Base-by-base conservation (phyloP, 2,113 vertebrate species). In the Nanger granti region DNA sequence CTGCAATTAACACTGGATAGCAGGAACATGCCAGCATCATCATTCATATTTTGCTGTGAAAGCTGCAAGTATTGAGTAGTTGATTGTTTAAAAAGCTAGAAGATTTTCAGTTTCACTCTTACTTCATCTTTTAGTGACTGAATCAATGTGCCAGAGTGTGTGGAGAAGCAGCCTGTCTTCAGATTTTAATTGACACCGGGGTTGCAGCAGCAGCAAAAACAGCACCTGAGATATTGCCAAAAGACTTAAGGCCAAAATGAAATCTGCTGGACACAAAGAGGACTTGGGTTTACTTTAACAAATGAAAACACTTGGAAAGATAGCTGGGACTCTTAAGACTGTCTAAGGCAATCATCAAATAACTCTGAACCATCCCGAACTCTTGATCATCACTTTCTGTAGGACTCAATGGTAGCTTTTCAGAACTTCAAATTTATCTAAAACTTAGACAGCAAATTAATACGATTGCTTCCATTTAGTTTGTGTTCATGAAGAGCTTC, bases 381-480 rank as follows among this genome's bases (percentile, higher is more conserved):
- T 79, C 34, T 76, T 83, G 24, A 90, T n/a, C 29, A 52, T 44
- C 28, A 90, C 22, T 92, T 76, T 95, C 85, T 91, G 41, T 34
- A 49, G 26, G 90, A 11, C 26, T 91, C 44, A 76, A 5, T 49
- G 24, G 55, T 66, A 82, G 31, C 15, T 88, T 85, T 90, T 47
- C 44, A 93, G 86, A 91, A 69, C 89, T 92, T 90, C 73, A 84
- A 57, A 88, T 91, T 87, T 55, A 55, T 69, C 85, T 93, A 87
- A 90, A 60, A 85, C 84, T 49, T 91, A 52, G 31, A 73, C 2
- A 28, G 31, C 15, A 88, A 82, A 82, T 88, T 24, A 89, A 86
- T 84, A 26, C 31, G 8, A 94, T 82, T 69, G 44, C 28, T 92
- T 91, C 86, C 37, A 92, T 93, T 57, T 89, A 62, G 31, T 84